Conservation (phyloP, 2,888 invertebrate species). For the Agrypnus murinus region DNA sequence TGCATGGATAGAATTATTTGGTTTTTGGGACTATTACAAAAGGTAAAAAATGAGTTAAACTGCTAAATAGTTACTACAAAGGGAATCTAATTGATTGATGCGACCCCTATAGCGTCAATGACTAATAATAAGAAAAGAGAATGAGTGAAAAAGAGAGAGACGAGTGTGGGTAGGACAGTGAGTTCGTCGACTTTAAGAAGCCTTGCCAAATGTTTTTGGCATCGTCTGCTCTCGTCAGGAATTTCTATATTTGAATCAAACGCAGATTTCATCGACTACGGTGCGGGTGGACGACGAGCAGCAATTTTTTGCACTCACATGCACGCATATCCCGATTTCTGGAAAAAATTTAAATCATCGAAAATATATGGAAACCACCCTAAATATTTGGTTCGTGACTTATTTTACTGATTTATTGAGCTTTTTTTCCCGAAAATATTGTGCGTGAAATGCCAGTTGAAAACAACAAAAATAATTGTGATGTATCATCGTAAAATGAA, state of each 20-base stretch:
- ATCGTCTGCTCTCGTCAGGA: constrained; percentile 52
- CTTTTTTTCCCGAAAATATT: no score
- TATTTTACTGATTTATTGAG: no score
- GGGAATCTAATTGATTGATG: constrained; percentile 29
- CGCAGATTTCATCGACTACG: constrained; percentile 41
- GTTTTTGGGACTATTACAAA: no score
- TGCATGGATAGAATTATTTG: no score
- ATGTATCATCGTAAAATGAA: no score
- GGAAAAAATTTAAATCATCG: no score
- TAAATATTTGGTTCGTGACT: no score
- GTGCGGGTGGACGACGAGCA: constrained; percentile 39
- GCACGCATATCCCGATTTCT: no score
- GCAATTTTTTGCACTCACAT: neutral
- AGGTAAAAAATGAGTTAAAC: neutral
- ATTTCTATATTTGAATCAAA: constrained; percentile 55
- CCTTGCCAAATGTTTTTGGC: constrained; percentile 59
- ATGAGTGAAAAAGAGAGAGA: neutral
- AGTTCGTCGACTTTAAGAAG: constrained; percentile 57
- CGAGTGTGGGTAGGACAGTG: constrained; percentile 26
- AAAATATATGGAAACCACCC: no score
- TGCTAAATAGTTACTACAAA: neutral
- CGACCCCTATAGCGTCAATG: neutral
- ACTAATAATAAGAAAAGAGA: constrained; percentile 32
- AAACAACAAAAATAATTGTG: no score
- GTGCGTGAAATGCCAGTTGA: no score